Evolutionary conservation across 2,888 invertebrate genomes (phyloP).

Genomic region (Leucophora obtusa): DNA sequence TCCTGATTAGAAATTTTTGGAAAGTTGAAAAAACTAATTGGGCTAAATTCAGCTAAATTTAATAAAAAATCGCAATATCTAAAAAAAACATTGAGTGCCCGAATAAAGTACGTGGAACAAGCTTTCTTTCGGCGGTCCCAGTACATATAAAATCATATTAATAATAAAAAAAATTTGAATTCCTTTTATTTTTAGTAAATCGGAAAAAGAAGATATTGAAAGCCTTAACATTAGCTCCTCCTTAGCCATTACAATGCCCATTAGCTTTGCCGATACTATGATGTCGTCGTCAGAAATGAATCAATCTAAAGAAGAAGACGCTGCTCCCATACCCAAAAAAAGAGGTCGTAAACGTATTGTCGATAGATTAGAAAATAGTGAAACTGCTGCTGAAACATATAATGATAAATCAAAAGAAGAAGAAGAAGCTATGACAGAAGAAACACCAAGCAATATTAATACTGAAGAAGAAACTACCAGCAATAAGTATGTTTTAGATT

Average conservation of each 20-base stretch:
- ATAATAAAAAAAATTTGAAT: not conserved
- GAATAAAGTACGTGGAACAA: no score
- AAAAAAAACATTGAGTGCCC: no score
- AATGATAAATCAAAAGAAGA: slow-evolving; percentile 29
- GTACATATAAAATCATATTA: not conserved
- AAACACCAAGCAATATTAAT: not conserved
- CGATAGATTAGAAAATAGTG: slow-evolving; percentile 63
- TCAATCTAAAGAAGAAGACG: slow-evolving; percentile 11
- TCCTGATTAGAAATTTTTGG: no score
- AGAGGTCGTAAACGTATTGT: slow-evolving; percentile 69
- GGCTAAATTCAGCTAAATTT: no score
- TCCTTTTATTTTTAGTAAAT: slow-evolving; percentile 35
- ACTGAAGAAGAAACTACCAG: slow-evolving; percentile 41
- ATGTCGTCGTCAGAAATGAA: not conserved
- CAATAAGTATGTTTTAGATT: slow-evolving; percentile 39
- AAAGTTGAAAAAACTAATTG: no score
- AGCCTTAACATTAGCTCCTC: slow-evolving; percentile 26
- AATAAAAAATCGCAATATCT: no score
- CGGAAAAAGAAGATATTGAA: slow-evolving; percentile 30
- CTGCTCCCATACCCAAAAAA: slow-evolving; percentile 65
- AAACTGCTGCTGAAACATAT: slow-evolving; percentile 37
- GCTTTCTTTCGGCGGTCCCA: no score
- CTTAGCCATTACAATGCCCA: not conserved
- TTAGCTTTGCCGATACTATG: not conserved
- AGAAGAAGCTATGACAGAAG: not conserved